Evolutionary conservation across 2,888 invertebrate genomes (phyloP).

Genomic region (Catocala fraxini): DNA sequence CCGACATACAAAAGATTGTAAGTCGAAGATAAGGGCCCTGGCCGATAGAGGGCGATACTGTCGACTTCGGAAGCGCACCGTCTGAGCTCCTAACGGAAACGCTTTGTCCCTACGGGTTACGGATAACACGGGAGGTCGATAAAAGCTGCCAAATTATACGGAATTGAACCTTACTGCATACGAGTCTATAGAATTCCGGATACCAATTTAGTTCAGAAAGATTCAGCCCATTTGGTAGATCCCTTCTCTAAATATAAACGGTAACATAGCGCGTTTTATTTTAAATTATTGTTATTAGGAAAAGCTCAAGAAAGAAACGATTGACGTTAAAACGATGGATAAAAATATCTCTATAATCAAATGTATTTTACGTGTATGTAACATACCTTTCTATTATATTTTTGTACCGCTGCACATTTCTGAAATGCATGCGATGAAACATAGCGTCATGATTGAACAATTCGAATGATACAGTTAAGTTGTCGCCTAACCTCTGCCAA

Average conservation of each 20-base stretch:
- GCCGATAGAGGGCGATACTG: slow-evolving; percentile 64
- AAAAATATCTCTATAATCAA: not conserved
- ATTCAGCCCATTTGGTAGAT: slow-evolving; percentile 35
- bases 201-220: slow-evolving; percentile 48
- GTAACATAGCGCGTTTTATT: slow-evolving; percentile 8
- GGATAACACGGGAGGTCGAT: slow-evolving; percentile 52
- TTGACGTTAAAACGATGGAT: not conserved
- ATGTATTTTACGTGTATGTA: too few relatives aligned
- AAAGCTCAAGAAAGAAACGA: too few relatives aligned
- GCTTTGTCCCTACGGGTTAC: slow-evolving; percentile 69
- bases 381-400: too few relatives aligned
- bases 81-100: slow-evolving; percentile 66
- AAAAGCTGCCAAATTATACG: slow-evolving; percentile 48
- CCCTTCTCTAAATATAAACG: slow-evolving; percentile 27
- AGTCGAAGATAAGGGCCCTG: slow-evolving; percentile 52
- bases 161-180: slow-evolving; percentile 54
- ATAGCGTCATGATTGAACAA: too few relatives aligned
- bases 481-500: too few relatives aligned
- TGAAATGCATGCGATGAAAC: too few relatives aligned
- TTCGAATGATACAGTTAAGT: too few relatives aligned
- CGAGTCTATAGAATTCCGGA: slow-evolving; percentile 39
- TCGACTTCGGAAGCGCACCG: slow-evolving; percentile 63
- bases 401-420: too few relatives aligned
- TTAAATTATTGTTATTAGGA: slow-evolving; percentile 2
- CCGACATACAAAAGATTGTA: slow-evolving; percentile 52